phyloP scores from a whole-genome alignment of 2,797 vertebrate species.

The Coendou prehensilis region DNA sequence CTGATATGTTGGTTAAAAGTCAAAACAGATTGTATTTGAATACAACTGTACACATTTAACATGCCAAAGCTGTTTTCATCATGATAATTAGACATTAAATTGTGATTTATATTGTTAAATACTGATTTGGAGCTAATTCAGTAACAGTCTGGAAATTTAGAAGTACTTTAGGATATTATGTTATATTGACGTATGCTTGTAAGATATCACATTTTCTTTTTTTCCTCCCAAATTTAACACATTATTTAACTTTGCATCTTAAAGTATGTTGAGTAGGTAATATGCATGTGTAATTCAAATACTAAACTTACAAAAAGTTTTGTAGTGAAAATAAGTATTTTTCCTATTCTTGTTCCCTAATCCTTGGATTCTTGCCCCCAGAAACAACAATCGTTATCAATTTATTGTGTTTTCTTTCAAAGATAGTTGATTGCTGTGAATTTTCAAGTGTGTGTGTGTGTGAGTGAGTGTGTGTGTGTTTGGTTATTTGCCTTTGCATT shows the following conservation, averaged over 20 bases:
- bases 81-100: slow-evolving; percentile 83
- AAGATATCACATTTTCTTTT: not conserved
- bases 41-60: slow-evolving; percentile 80
- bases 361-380: not conserved
- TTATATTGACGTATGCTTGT: not conserved
- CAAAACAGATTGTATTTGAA: slow-evolving; percentile 85
- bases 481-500: not conserved
- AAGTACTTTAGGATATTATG: slow-evolving; percentile 51
- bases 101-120: slow-evolving; percentile 85
- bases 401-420: slow-evolving; percentile 15
- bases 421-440: not conserved
- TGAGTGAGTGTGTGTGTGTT: not conserved
- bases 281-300: not conserved
- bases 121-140: slow-evolving; percentile 77
- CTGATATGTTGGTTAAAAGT: slow-evolving; percentile 83
- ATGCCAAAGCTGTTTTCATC: slow-evolving; percentile 81
- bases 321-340: not conserved
- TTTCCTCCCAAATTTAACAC: not conserved
- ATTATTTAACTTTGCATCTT: slow-evolving; percentile 73
- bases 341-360: not conserved
- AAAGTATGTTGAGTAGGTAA: slow-evolving; percentile 42
- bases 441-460: not conserved
- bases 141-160: slow-evolving; percentile 68
- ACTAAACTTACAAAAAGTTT: not conserved
- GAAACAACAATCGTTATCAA: not conserved